These are phyloP conservation scores for Agonum fuliginosum DNA, from an alignment of 2,888 invertebrate species.

Conservation along the genomic window DNA sequence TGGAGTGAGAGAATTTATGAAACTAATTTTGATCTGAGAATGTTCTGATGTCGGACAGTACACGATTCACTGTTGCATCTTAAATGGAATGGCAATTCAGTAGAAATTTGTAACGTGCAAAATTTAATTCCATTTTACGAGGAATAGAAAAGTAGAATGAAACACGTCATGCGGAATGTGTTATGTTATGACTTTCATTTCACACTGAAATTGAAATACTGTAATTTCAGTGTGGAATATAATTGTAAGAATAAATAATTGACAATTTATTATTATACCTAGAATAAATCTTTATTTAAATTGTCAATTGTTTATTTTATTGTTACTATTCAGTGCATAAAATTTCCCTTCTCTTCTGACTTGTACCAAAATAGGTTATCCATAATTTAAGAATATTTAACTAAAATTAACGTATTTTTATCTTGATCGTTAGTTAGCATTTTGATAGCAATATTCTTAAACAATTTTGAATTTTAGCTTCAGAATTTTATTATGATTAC, in stretches of 20 bases:
- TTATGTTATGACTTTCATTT: slow-evolving; percentile 4
- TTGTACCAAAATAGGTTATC: neutral
- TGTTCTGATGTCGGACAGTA: slow-evolving; percentile 21
- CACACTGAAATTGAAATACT: neutral
- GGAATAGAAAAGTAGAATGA: slow-evolving; percentile 28
- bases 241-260: slow-evolving; percentile 14
- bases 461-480: no score
- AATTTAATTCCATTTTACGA: slow-evolving; percentile 22
- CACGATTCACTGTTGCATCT: neutral
- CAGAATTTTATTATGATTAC: no score
- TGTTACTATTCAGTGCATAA: neutral
- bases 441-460: no score
- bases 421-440: no score
- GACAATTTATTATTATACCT: no score
- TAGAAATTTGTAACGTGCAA: slow-evolving; percentile 24
- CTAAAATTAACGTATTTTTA: no score
- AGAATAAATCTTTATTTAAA: no score
- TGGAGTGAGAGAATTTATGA: neutral
- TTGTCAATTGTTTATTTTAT: slow-evolving; percentile 14
- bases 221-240: neutral
- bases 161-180: slow-evolving; percentile 42
- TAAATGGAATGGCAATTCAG: slow-evolving; percentile 22
- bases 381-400: neutral
- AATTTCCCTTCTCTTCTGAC: no score
- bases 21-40: slow-evolving; percentile 4